Base-by-base conservation (phyloP, 2,888 invertebrate species). In the Eilema griseolum region DNA sequence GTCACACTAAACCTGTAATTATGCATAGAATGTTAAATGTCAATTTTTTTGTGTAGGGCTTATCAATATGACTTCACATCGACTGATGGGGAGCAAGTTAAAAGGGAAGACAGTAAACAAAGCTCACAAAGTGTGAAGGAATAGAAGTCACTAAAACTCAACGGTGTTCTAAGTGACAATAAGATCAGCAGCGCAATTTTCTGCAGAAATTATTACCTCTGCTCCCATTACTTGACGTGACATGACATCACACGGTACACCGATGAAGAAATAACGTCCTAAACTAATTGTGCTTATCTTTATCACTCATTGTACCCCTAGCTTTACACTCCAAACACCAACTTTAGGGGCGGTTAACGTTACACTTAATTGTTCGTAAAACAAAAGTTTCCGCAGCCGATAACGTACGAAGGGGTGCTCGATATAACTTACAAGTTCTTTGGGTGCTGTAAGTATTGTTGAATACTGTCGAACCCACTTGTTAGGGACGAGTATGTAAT, bases 331-430 rank as follows among this genome's bases (percentile, higher is more conserved):
- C 77, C 74, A 84, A 88, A 89, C 87, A 86, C 80, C 82, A 88
- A 88, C 86, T 88, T 88, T 82, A 84, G 83, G 86, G 86, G 87
- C 79, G 91, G 90, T 92, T 91, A 90, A 89, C 87, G 90, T 92
- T 89, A 92, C 92, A 91, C 91, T 92, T 93, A 93, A 92, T 93
- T 93, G 92, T 92, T 89, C 90, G 91, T 90, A 90, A 92, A 92
- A 91, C 92, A 91, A 92, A 93, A 93, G 90, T 93, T 93, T 90
- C 82, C 81, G 28, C 85, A 82, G 84, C 88, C 89, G 92, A 92
- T 92, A 93, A 89, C 88, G 85, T 82, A 76, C 76, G 74, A 73
- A 78, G 82, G 81, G 82, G 76, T 77, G 80, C 74, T 73, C 75
- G 74, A 81, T 71, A 83, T 85, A 87, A 85, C 83, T 86, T 81